These are phyloP conservation scores for Pseudococcus jackbeardsleyi DNA, from an alignment of 2,888 invertebrate species.

Conservation along the genomic window DNA sequence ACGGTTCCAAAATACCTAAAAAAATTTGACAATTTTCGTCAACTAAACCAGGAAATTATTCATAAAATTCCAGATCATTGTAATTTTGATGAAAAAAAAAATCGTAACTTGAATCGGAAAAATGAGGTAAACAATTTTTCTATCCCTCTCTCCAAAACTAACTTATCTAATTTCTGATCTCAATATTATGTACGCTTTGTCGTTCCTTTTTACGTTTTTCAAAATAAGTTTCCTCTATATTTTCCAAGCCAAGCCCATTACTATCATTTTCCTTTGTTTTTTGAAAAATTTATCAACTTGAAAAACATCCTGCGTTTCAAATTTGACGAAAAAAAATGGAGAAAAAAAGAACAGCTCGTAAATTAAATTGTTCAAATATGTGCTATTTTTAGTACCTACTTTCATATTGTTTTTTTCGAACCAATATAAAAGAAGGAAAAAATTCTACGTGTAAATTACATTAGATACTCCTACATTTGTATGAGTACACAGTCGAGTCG, in stretches of 20 bases:
- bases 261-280: neutral
- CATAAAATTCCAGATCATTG: too few species aligned
- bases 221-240: neutral
- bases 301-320: neutral
- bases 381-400: neutral
- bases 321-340: neutral
- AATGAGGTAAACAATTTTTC: too few species aligned
- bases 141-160: too few species aligned
- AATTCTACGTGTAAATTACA: neutral
- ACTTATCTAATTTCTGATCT: too few species aligned
- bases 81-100: too few species aligned
- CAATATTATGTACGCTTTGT: neutral
- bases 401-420: neutral
- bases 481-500: neutral
- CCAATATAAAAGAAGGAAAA: neutral
- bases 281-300: neutral
- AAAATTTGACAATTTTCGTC: too few species aligned
- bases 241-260: neutral
- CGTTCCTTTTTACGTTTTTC: neutral
- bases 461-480: neutral
- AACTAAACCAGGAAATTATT: too few species aligned
- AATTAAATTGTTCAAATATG: neutral
- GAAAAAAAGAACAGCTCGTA: neutral
- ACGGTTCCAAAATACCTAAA: too few species aligned
- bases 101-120: too few species aligned